Percentiles rank a stretch among this genome's conserved stretches.
Conservation (phyloP, 2,797 vertebrate species). For the Lindbergichthys nudifrons region DNA sequence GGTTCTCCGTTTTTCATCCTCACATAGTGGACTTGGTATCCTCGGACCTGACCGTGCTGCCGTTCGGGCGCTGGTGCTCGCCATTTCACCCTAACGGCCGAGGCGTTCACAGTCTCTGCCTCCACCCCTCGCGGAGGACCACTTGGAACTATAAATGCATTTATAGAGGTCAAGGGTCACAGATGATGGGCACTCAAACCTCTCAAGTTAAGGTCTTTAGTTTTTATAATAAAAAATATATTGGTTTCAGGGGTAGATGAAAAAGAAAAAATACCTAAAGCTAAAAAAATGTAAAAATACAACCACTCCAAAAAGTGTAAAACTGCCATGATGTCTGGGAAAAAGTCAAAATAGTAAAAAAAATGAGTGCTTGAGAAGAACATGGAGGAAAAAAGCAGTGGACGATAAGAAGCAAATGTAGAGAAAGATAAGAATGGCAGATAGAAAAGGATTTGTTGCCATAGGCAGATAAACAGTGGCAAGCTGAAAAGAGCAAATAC, state of each 20-base stretch:
- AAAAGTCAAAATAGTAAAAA: constrained; percentile 80
- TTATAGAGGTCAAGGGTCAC: constrained; percentile 89
- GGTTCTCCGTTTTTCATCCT: constrained; percentile 93
- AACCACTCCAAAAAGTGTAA: constrained; percentile 67
- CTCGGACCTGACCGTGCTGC: constrained; percentile 94
- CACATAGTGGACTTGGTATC: constrained; percentile 97
- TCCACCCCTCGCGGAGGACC: constrained; percentile 95
- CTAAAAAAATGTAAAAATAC: constrained; percentile 52
- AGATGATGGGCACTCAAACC: constrained; percentile 83
- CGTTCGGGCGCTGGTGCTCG: constrained; percentile 92
- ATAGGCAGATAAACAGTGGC: constrained; percentile 77
- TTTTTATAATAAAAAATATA: constrained; percentile 52
- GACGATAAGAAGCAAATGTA: constrained; percentile 77
- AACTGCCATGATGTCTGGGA: constrained; percentile 64
- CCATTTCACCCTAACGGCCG: constrained; percentile 94
- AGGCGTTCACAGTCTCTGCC: constrained; percentile 96
- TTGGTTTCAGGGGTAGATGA: constrained; percentile 29
- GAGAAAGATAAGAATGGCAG: constrained; percentile 78
- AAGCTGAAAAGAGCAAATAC: constrained; percentile 76
- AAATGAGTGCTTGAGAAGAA: constrained; percentile 71
- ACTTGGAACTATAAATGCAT: constrained; percentile 98
- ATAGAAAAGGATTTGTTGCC: constrained; percentile 77
- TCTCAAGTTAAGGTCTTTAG: constrained; percentile 79
- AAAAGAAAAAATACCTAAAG: constrained; percentile 46
- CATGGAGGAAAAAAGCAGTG: constrained; percentile 76